Conservation (phyloP, 2,113 vertebrate genomes). For the Ammodytes dubius region DNA sequence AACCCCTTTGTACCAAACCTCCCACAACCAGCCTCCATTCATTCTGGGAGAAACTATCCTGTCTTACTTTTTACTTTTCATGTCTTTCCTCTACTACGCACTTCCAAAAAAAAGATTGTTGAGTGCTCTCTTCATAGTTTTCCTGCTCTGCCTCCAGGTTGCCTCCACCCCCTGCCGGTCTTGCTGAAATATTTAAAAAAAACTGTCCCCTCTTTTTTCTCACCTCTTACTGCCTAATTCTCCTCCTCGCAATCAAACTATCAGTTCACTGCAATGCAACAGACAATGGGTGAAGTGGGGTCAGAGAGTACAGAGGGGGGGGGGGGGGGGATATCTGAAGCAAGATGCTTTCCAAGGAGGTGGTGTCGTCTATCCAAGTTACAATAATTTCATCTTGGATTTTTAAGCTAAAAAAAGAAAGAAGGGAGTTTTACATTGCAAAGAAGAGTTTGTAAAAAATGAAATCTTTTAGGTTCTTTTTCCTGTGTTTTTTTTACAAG, state of each 20-base stretch:
- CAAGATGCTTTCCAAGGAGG: background rate
- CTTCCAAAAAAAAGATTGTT: slow-evolving; percentile 22
- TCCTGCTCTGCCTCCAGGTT: slow-evolving; percentile 45
- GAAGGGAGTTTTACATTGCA: slow-evolving; percentile 24
- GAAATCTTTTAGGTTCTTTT: slow-evolving; percentile 31
- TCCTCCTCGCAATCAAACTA: background rate
- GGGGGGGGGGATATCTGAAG: background rate
- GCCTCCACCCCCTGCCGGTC: slow-evolving; percentile 5
- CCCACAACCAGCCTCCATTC: slow-evolving; percentile 70
- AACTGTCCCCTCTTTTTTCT: background rate
- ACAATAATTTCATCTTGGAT: slow-evolving; percentile 3
- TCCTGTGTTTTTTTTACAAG: slow-evolving; percentile 43
- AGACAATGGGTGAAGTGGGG: slow-evolving; percentile 9
- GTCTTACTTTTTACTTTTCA: slow-evolving; percentile 9
- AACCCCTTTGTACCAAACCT: slow-evolving; percentile 23
- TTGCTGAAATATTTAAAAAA: slow-evolving; percentile 40
- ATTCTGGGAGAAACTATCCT: slow-evolving; percentile 65
- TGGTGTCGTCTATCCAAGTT: background rate
- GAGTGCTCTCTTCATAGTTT: slow-evolving; percentile 49
- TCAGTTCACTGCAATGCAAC: slow-evolving; percentile 22
- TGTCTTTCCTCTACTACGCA: slow-evolving; percentile 30
- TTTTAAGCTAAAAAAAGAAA: slow-evolving; percentile 34
- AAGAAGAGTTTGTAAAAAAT: slow-evolving; percentile 33
- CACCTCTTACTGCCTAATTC: slow-evolving; percentile 9
- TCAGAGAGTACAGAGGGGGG: background rate